Evolutionary conservation across 2,797 vertebrate genomes (phyloP), one percentile per base, ranked within the genome.

Genomic region (Centroberyx gerrardi): DNA sequence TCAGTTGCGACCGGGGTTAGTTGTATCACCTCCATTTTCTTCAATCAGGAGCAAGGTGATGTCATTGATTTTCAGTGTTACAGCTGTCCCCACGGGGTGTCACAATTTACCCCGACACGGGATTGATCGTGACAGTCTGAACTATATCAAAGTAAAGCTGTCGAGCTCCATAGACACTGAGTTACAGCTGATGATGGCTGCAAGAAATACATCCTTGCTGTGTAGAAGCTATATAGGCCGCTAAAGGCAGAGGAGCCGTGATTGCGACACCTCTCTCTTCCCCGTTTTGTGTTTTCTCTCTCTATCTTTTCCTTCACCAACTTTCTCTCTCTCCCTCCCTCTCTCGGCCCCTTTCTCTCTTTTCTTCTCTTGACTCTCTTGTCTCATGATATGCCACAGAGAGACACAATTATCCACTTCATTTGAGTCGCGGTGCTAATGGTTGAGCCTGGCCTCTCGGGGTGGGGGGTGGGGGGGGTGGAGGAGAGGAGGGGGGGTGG

Each of bases 371-470:
- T 83, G 76, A 88, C 86, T 91, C 92, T 88, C 88, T 86, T 88
- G 90, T 93, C 92, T 94, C 92, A 92, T 92, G 90, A 93, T 94
- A 92, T 91, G 90, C 90, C 90, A 89, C 90, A 93, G 90, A 94
- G 90, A 94, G 93, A 94, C 93, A 92, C 94, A 95, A 95, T 96
- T 95, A 95, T 95, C 95, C 95, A 95, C 95, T 96, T 95, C 94
- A 95, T 96, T 95, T 95, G 93, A 95, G 94, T 94, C 88, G 87
- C 87, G 86, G 89, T 91, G 93, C 94, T 95, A 96, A 96, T 94
- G 94, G 93, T 88, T 81, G 88, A 89, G 90, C 93, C 90, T 75
- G 90, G 92, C 92, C 93, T 94, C 93, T 94, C 80, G 88, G 91
- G 92, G 84, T 78, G 80, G 72, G 69, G 69, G 36, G 53, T 33